Evolutionary conservation across 2,888 invertebrate genomes (phyloP), one percentile per base, ranked within the genome.

Genomic region (Mellilla xanthometata): DNA sequence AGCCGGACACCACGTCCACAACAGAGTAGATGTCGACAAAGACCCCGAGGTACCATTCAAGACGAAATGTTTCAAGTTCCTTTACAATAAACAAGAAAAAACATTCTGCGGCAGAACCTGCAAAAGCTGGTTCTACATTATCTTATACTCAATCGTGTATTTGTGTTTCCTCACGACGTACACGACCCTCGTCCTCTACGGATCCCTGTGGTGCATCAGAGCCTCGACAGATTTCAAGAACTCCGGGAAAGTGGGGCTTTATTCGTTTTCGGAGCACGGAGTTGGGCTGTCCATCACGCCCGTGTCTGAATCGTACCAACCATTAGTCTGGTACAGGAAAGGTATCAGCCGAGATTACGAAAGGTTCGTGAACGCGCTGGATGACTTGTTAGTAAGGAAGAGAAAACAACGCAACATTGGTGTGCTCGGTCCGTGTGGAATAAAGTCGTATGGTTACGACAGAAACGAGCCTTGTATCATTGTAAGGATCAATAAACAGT

Each of bases 231-330:
- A 70, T 2, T 82, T 61, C 34, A 49, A 60, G 2, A 11, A 11
- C 0, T 26, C 55, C 0, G 66, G 72, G 0, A 74, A 71, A 51
- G 9, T 46, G 0, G 54, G 65, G 0, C 40, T 72, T 1, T 36
- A 71, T 2, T 65, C 72, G 0, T 83, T 75, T 49, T 56, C 76
- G 0, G 54, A 67, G n/a, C 58, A 68, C 2, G 77, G 72, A 0
- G 66, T 88, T 12, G 88, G 88, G 0, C 50, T 88, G 0, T 64
- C 86, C 4, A 85, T 80, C 0, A 72, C 73, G 0, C 88, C 88
- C 0, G 68, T 77, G 1, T 65, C 77, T 1, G 71, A 72, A 26
- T 49, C 65, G 8, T 68, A 24, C 36, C 56, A 60, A 7, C 79
- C 86, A 2, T 39, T 86, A 12, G 85, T 88, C 48, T 82, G 76